Percentiles rank a stretch among this genome's conserved stretches.
Evolutionary conservation across 2,113 vertebrate genomes (phyloP).

Genomic region (Sphaerodactylus townsendi): DNA sequence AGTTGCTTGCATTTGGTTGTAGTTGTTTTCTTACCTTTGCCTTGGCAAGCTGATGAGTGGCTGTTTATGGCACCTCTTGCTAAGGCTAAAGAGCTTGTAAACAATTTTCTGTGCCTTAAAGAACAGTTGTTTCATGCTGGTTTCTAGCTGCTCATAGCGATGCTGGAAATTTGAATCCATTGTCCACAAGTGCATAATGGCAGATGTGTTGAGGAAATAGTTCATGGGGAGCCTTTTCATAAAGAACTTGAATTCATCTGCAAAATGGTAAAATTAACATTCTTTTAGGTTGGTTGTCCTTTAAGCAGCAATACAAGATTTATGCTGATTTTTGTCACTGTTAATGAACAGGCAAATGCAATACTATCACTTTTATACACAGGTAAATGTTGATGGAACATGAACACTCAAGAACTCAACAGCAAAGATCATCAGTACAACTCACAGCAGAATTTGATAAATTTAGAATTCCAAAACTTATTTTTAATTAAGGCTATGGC

Average conservation of each 20-base stretch:
- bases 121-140: slow-evolving; percentile 86
- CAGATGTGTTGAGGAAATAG: slow-evolving; percentile 91
- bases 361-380: neutral
- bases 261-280: slow-evolving; percentile 40
- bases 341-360: neutral
- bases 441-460: neutral
- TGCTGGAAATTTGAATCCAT: slow-evolving; percentile 91
- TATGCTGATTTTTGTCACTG: neutral
- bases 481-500: neutral
- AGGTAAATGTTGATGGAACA: neutral
- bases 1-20: neutral
- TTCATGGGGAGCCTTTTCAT: slow-evolving; percentile 89
- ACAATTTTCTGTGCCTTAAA: slow-evolving; percentile 90
- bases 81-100: slow-evolving; percentile 95
- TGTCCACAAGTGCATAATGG: slow-evolving; percentile 92
- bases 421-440: neutral
- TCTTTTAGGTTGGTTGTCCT: neutral
- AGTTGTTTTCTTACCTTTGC: slow-evolving; percentile 80
- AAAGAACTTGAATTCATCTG: slow-evolving; percentile 96
- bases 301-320: neutral
- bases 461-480: neutral
- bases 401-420: neutral
- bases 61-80: slow-evolving; percentile 93
- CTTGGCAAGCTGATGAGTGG: slow-evolving; percentile 88
- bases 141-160: slow-evolving; percentile 91